Conservation (phyloP, 2,113 vertebrate genomes). For the Phaethornis superciliosus region DNA sequence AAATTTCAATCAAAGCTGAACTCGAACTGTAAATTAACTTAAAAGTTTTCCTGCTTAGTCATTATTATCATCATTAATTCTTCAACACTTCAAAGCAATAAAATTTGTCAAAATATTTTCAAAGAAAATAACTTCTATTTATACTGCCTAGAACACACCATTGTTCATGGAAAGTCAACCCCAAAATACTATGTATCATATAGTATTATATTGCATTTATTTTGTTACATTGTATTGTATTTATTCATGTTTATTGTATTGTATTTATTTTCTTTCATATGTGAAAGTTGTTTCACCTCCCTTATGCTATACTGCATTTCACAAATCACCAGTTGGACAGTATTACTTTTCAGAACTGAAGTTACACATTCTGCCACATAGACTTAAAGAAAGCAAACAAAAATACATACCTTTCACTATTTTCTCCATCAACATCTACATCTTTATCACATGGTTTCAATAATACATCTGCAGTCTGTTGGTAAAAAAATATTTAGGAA, state of each 20-base stretch:
- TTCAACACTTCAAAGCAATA: neutral
- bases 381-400: neutral
- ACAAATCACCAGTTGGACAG: neutral
- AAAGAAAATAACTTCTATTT: neutral
- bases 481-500: constrained; percentile 35
- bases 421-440: constrained; percentile 80
- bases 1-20: neutral
- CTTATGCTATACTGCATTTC: neutral
- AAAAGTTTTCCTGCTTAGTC: neutral
- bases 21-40: neutral
- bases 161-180: neutral
- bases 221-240: too few species aligned
- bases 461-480: constrained; percentile 72
- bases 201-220: neutral
- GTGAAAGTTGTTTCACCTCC: neutral
- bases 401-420: constrained; percentile 83
- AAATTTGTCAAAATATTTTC: neutral
- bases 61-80: neutral
- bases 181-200: rapidly evolving
- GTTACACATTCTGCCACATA: neutral
- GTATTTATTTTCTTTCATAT: neutral
- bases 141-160: neutral
- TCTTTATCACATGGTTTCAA: constrained; percentile 84
- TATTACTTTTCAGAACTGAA: neutral
- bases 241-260: too few species aligned